Evolutionary conservation across 2,888 invertebrate species (phyloP).

Genomic region (Arrhopalites spinosus): DNA sequence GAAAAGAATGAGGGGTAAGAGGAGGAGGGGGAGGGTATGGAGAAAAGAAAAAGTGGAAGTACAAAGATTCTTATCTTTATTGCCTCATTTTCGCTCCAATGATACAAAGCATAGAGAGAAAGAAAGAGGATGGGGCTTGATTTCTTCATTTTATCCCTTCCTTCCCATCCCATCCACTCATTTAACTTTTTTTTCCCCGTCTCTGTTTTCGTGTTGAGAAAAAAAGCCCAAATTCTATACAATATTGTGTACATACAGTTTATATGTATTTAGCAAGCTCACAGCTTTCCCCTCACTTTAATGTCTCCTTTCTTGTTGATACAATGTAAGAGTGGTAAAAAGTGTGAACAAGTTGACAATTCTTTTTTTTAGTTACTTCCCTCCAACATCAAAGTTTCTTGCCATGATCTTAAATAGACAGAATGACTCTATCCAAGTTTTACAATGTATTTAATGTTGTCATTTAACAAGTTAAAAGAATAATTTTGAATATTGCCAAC

Average conservation of each 20-base stretch:
- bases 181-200: slow-evolving; percentile 9
- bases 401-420: too few relatives aligned
- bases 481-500: too few relatives aligned
- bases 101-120: slow-evolving; percentile 34
- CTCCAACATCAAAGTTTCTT: too few relatives aligned
- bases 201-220: not conserved
- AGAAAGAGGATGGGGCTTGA: slow-evolving; percentile 30
- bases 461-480: too few relatives aligned
- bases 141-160: slow-evolving; percentile 33
- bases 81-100: slow-evolving; percentile 49
- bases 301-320: too few relatives aligned
- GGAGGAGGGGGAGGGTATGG: not conserved
- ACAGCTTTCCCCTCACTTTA: too few relatives aligned
- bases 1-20: not conserved
- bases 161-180: not conserved
- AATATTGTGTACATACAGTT: not conserved
- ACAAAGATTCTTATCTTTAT: slow-evolving; percentile 45
- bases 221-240: not conserved
- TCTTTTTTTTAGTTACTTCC: too few relatives aligned
- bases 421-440: too few relatives aligned
- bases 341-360: too few relatives aligned
- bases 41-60: slow-evolving; percentile 19
- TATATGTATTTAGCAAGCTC: too few relatives aligned
- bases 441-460: too few relatives aligned
- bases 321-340: too few relatives aligned